These are phyloP conservation scores for Zaprionus tsacasi DNA, from an alignment of 1,140 invertebrate species.

Conservation along the genomic window DNA sequence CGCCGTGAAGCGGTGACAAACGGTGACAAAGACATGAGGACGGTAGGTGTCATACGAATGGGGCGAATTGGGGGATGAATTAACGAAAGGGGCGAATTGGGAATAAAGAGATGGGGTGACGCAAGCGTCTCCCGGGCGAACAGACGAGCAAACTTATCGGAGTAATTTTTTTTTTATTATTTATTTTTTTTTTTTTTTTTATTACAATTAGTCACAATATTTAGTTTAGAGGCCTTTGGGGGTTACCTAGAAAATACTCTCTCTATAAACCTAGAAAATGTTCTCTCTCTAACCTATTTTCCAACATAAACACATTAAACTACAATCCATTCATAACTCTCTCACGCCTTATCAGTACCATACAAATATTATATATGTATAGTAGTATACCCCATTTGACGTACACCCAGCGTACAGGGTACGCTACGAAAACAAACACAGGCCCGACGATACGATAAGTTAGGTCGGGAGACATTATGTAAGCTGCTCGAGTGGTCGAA, in stretches of 20 bases:
- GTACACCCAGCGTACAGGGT: constrained; percentile 3
- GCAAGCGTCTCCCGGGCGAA: neutral
- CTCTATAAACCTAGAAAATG: too few relatives aligned
- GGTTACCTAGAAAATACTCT: neutral
- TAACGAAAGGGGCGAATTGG: neutral
- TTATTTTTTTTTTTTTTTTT: neutral
- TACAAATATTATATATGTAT: too few relatives aligned
- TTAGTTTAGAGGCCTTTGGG: neutral
- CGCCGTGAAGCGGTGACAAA: constrained; percentile 9
- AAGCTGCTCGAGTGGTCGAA: constrained; percentile 4
- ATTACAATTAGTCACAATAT: constrained; percentile 6
- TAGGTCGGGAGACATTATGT: constrained; percentile 32
- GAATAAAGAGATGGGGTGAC: neutral
- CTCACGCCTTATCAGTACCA: neutral
- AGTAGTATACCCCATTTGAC: neutral
- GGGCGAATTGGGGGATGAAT: neutral
- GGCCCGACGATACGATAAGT: constrained; percentile 17
- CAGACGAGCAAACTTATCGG: neutral
- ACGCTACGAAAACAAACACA: neutral
- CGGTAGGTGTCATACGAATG: neutral
- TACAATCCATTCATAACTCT: neutral
- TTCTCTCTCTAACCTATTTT: neutral
- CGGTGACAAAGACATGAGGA: constrained; percentile 4
- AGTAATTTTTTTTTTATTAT: neutral
- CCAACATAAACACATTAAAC: neutral